Evolutionary conservation across 2,888 invertebrate species (phyloP), one percentile per base, ranked within the genome.

Genomic region (Celastrina argiolus): DNA sequence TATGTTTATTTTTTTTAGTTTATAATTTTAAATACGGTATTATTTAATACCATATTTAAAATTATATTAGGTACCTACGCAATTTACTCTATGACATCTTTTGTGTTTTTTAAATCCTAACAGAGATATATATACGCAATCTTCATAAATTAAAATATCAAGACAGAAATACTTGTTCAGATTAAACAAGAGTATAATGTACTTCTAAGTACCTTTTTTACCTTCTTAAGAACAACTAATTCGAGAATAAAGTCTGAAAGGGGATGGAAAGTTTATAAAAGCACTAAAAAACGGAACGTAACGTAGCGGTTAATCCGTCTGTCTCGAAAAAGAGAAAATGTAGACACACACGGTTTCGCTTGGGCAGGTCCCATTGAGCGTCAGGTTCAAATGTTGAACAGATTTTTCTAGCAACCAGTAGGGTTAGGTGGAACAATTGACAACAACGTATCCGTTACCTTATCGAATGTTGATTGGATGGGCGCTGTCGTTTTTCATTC

Each of bases 281-380:
- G 51, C 12, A 0, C 26, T 51, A 14, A 51, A 51, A 51, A 51
- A 22, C 22, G 26, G 51, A 51, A 4, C 12, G 26, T 26, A 51
- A 51, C 51, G 22, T 26, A 22, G 51, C 51, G 51, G 51, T 51
- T 51, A 51, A 51, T 51, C 22, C 51, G 51, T 22, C 51, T 14
- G 51, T 51, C 22, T 26, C 51, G 26, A 51, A 51, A 51, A 51
- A 51, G 22, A 26, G 22, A 51, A 51, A 22, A 51, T 26, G 45
- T 45, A 18, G 22, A 51, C 51, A 12, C 26, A 51, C 51, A 51
- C 22, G 12, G 22, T 51, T 12, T 51, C 51, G 26, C 51, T 51
- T 51, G 51, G 51, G 51, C 22, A 22, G 51, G 51, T 51, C 26
- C 4, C 22, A 51, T 22, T 22, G 51, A 51, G 22, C 51, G 22